Evolutionary conservation across 2,888 invertebrate genomes (phyloP), one percentile per base, ranked within the genome.

Genomic region (Punctoribates punctum): DNA sequence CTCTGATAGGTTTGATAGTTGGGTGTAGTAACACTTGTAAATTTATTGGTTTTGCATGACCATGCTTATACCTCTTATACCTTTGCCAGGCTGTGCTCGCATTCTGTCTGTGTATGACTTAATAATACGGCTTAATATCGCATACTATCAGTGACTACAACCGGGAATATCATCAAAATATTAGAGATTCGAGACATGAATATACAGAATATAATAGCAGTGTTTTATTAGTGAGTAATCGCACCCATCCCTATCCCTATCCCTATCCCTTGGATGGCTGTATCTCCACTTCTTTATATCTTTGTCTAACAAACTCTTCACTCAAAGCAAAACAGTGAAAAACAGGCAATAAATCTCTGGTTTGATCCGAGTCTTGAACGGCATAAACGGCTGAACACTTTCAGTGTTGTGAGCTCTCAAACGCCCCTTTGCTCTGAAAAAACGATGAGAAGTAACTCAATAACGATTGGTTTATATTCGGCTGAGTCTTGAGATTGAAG

Each of bases 401-500:
- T 34, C 20, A 67, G 11, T 34, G 20, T 17, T 67, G 34, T 34
- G 29, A 67, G 9, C 8, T 15, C 13, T 67, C 34, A 17, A 34
- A 13, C 67, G 67, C 38, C 67, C 67, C 67, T 67, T 67, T 67
- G 38, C 38, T 17, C 67, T 67, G 67, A 34, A 67, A 62, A 67
- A 38, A 34, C n/a, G 34, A 67, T 67, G 67, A 67, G 38, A 38
- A 38, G 13, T 38, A 67, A 67, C 34, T 38, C 9, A 67, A 67
- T 67, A 38, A 38, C 67, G n/a, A 67, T 65, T 65, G 62, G 62
- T 67, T 67, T 67, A 67, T 67, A 67, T 67, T 67, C 60, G 67
- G 67, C 29, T 34, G 34, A 38, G 20, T 67, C 38, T 67, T 67
- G 34, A 67, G 67, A 67, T 67, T 67, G 67, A 38, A 67, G 67